phyloP scores from a whole-genome alignment of 1,140 invertebrate genomes.

The Nautilus pompilius region DNA sequence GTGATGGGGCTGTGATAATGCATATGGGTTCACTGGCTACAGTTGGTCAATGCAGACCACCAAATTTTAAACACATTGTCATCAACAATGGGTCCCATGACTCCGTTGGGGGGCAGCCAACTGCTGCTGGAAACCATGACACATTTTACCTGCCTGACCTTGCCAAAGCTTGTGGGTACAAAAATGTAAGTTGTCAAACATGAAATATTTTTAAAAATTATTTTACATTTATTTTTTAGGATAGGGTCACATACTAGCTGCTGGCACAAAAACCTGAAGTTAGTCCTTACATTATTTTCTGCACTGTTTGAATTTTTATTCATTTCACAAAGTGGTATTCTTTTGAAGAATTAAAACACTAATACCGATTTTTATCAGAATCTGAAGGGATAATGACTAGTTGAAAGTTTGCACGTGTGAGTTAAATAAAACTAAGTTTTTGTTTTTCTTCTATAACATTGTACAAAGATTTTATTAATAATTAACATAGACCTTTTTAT shows the following conservation, averaged over 20 bases:
- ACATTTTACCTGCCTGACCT: constrained; percentile 47
- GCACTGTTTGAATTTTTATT: too few relatives aligned
- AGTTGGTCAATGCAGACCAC: constrained; percentile 44
- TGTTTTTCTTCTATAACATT: too few relatives aligned
- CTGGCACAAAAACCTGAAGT: neutral
- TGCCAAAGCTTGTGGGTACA: constrained; percentile 53
- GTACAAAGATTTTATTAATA: too few relatives aligned
- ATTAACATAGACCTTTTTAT: too few relatives aligned
- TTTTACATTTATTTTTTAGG: neutral
- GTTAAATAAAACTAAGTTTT: too few relatives aligned
- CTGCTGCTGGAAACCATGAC: constrained; percentile 44
- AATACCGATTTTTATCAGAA: too few relatives aligned
- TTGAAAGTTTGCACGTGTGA: too few relatives aligned
- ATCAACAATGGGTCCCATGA: constrained; percentile 59
- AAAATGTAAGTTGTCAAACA: constrained; percentile 36
- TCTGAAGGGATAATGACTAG: too few relatives aligned
- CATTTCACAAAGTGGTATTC: too few relatives aligned
- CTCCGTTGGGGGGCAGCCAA: constrained; percentile 58
- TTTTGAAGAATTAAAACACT: too few relatives aligned
- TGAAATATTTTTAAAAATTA: neutral
- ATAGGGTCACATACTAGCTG: neutral
- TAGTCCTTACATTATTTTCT: neutral
- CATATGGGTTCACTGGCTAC: constrained; percentile 57
- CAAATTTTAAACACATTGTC: constrained; percentile 56
- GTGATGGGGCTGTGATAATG: constrained; percentile 58